A percentile compares a stretch with the other conserved stretches of the same genome.
Conservation (phyloP, 2,888 invertebrate genomes). For the Lagria hirta region DNA sequence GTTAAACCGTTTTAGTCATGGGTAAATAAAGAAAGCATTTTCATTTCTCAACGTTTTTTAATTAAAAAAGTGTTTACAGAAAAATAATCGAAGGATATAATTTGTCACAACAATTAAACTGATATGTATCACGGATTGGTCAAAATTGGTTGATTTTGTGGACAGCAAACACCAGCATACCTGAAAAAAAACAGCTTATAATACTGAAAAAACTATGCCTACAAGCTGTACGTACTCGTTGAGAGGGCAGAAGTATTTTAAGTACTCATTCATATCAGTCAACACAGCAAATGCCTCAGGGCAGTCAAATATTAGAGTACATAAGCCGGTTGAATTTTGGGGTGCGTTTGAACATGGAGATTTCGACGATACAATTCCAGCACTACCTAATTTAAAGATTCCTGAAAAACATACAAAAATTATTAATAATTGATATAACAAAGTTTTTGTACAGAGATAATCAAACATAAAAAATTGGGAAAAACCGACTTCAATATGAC, state of each 20-base stretch:
- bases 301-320: constrained; percentile 18
- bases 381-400: constrained; percentile 7
- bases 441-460: too few relatives aligned
- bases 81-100: too few relatives aligned
- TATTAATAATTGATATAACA: not conserved
- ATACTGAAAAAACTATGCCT: too few relatives aligned
- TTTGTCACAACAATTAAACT: too few relatives aligned
- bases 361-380: not conserved
- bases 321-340: constrained; percentile 8
- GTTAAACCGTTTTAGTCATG: too few relatives aligned
- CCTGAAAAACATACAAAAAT: constrained; percentile 5
- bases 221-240: constrained; percentile 12
- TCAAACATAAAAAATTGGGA: too few relatives aligned
- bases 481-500: too few relatives aligned
- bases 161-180: constrained; percentile 20
- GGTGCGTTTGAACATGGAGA: constrained; percentile 14
- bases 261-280: constrained; percentile 10
- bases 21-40: too few relatives aligned
- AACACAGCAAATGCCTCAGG: constrained; percentile 8
- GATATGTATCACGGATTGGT: too few relatives aligned
- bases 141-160: constrained; percentile 3
- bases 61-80: too few relatives aligned
- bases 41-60: too few relatives aligned
- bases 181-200: constrained; percentile 8
- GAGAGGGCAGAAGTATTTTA: constrained; percentile 22